phyloP scores from a whole-genome alignment of 2,113 vertebrate genomes.

The Nothobranchius kuhntae region DNA sequence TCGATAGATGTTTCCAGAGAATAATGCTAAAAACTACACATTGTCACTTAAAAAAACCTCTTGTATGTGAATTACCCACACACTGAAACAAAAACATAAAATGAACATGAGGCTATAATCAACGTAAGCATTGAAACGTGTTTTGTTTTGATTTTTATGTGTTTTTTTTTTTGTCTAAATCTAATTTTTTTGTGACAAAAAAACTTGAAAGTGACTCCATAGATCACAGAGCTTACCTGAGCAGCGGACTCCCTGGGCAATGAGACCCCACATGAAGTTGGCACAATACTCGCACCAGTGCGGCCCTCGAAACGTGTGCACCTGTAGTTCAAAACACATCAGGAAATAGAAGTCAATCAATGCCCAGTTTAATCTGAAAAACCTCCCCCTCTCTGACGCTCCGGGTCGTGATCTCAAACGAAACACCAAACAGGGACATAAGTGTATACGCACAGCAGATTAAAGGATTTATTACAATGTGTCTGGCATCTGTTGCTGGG shows the following conservation, averaged over 20 bases:
- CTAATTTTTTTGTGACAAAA: too few species aligned
- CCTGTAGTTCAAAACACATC: constrained; percentile 73
- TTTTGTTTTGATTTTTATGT: too few species aligned
- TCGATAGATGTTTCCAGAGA: too few species aligned
- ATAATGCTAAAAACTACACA: too few species aligned
- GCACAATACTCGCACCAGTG: constrained; percentile 99
- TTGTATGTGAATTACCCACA: too few species aligned
- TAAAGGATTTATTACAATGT: constrained; percentile 71
- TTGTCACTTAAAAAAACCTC: too few species aligned
- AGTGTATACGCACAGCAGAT: constrained; percentile 68
- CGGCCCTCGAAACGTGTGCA: constrained; percentile 94
- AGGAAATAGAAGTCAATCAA: not conserved
- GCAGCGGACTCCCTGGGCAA: constrained; percentile 96
- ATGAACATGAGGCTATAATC: too few species aligned
- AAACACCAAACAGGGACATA: constrained; percentile 52
- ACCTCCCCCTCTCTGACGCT: constrained; percentile 11
- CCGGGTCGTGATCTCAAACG: constrained; percentile 35
- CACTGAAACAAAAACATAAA: too few species aligned
- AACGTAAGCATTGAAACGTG: too few species aligned
- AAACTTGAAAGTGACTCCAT: too few species aligned
- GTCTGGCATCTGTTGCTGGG: constrained; percentile 69
- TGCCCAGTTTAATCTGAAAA: constrained; percentile 12
- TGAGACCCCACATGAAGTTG: constrained; percentile 99
- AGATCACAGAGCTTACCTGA: constrained; percentile 83
- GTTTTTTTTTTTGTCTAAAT: too few species aligned